These are phyloP conservation scores for Diabrotica undecimpunctata DNA, from an alignment of 1,140 invertebrate genomes.

Conservation along the genomic window DNA sequence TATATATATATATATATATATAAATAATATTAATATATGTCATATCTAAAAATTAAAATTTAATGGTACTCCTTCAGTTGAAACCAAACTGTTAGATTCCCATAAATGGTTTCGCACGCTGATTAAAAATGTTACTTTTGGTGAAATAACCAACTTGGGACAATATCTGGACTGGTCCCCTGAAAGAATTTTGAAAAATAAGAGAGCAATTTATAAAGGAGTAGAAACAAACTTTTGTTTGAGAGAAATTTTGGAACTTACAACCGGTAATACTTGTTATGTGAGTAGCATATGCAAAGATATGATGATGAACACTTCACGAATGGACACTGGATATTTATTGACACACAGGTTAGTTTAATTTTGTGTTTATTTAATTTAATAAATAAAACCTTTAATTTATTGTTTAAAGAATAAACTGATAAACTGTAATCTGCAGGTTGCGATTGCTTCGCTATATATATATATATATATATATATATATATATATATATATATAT, in stretches of 20 bases:
- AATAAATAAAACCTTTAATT: no score
- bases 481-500: no score
- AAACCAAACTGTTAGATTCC: background rate
- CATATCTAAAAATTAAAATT: background rate
- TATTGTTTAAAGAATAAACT: no score
- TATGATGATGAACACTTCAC: slow-evolving; percentile 11
- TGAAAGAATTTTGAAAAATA: slow-evolving; percentile 2
- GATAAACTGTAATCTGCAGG: no score
- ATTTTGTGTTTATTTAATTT: background rate
- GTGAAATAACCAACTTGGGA: slow-evolving; percentile 3
- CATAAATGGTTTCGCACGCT: slow-evolving; percentile 8
- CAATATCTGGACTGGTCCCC: slow-evolving; percentile 9
- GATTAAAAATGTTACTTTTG: background rate
- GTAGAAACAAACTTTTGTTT: slow-evolving; percentile 11
- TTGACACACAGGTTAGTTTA: slow-evolving; percentile 12
- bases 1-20: no score
- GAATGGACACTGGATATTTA: slow-evolving; percentile 18
- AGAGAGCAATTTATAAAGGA: slow-evolving; percentile 13
- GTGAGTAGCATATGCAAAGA: slow-evolving; percentile 15
- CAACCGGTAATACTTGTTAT: slow-evolving; percentile 5
- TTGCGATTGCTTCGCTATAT: no score
- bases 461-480: no score
- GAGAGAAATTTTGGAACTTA: slow-evolving; percentile 10
- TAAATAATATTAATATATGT: background rate
- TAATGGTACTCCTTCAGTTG: slow-evolving; percentile 7